Evolutionary conservation across 2,888 invertebrate species (phyloP), one percentile per base, ranked within the genome.

Genomic region (Diarsia mendica): DNA sequence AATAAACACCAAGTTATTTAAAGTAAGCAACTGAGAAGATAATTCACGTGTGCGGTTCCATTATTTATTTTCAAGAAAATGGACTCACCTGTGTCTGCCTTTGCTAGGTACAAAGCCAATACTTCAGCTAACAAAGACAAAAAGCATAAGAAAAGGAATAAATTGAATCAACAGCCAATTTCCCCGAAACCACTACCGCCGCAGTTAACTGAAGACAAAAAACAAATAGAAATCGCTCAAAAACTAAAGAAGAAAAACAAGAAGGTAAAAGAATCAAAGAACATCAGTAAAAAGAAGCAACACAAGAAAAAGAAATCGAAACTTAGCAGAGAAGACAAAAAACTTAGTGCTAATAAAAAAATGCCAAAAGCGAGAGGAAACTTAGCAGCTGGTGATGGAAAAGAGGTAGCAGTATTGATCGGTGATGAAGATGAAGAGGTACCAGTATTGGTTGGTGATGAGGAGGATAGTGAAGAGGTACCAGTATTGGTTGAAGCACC

Each of bases 11-110:
- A 33, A 55, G 10, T 53, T 28, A 44, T n/a, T 13, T 28, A 60
- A 20, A 39, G 15, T n/a, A n/a, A 11, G 11, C 48, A 33, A 63
- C 18, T n/a, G 48, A 39, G 8, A 23, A 53, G 11, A 9, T 33
- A 33, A 69, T 75, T 82, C 85, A 75, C 79, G 63, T 81, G 84
- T 77, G 67, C 13, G 5, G 33, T 61, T 49, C 6, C n/a, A 18
- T 11, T 79, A 65, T 51, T 78, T 51, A 67, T 67, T 65, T 23
- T n/a, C 48, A 48, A 49, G 13, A 76, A 76, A 78, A 95, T 95
- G 95, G 93, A 96, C 68, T 80, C 91, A 33, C 91, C 93, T n/a
- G 88, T 95, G 28, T 96, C 96, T 9, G 96, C 96, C 13, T 96
- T 95, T 87, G 91, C 95, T 58, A 89, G 94, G 33, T 96, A 96